These are phyloP conservation scores for Natrix natrix DNA, from an alignment of 2,797 vertebrate genomes.

Conservation along the genomic window DNA sequence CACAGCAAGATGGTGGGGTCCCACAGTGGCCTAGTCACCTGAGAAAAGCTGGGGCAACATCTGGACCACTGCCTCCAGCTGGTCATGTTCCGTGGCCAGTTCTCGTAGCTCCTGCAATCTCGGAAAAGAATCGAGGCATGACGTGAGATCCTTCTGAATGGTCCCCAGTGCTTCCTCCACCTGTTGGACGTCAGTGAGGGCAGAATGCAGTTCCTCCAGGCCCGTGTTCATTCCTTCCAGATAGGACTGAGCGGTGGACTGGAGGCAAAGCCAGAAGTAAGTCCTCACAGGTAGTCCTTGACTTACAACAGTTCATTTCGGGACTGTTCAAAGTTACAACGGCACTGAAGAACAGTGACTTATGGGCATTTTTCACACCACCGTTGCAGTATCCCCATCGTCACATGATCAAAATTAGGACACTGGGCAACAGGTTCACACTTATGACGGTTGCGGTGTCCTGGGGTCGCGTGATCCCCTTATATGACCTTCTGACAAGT, in stretches of 20 bases:
- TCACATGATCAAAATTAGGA: too few relatives aligned
- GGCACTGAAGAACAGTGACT: background rate
- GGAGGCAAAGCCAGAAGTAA: constrained; percentile 40
- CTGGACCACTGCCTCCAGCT: constrained; percentile 85
- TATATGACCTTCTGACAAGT: too few relatives aligned
- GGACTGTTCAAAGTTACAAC: background rate
- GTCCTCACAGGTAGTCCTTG: background rate
- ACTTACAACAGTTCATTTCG: background rate
- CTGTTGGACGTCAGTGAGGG: constrained; percentile 74
- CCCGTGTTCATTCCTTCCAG: constrained; percentile 90
- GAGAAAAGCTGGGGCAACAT: constrained; percentile 87
- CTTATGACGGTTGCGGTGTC: too few relatives aligned
- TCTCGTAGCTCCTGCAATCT: constrained; percentile 77
- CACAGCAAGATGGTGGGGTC: background rate
- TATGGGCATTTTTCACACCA: too few relatives aligned
- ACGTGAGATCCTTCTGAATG: constrained; percentile 70
- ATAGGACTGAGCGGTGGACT: constrained; percentile 94
- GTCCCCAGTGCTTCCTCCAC: constrained; percentile 75
- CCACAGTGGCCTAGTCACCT: constrained; percentile 67
- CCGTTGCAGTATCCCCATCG: too few relatives aligned
- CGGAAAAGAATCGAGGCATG: constrained; percentile 63
- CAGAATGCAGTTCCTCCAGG: constrained; percentile 82
- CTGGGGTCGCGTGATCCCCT: too few relatives aligned
- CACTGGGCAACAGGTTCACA: too few relatives aligned
- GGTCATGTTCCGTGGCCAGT: constrained; percentile 75